Base-by-base conservation (phyloP, 2,113 vertebrate genomes). In the Aythya baeri region DNA sequence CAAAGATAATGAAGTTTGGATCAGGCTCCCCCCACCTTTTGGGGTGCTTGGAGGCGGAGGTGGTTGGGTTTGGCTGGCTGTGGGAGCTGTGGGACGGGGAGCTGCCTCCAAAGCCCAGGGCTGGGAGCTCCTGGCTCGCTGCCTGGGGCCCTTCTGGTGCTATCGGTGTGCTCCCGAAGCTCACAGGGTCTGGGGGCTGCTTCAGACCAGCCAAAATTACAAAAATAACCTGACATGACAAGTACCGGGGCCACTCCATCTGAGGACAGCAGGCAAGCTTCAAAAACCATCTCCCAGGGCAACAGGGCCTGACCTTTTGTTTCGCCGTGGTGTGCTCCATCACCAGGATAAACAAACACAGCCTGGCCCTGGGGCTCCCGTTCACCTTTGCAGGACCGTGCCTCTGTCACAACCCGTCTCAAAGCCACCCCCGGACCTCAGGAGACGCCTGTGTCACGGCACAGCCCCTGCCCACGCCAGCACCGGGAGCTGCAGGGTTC, bases 211-310 rank as follows among this genome's bases (percentile, higher is more conserved):
- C 43, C 65, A 63, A 83, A 86, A 93, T 71, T 17, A 74, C 63
- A 92, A 74, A 78, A 87, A 44, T 95, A 96, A 94, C 66, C 54
- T 91, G 88, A 91, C 25, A 16, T 81, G 96, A 97, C 92, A 97
- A 92, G 71, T 1, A 0, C 44, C 1, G 4, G 34, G 84, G 49
- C 87, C 0, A 0, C 46, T 91, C 79, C 77, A 63, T 73, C 89
- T 1, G 93, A 97, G 94, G 97, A 83, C 0, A 1, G 82, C 50
- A 81, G 86, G 95, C 95, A 83, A 83, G 93, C 71, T 94, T 94
- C 91, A 96, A 95, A 97, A 97, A 94, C 83, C 92, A 96, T 97
- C 97, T 97, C 97, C 95, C 95, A 96, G 91, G 91, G 97, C 96
- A 96, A 94, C 91, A 68, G 96, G 84, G 89, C 70, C 75, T 97